These are phyloP conservation scores for Drosophila biarmipes DNA, from an alignment of 1,140 invertebrate species.

Conservation along the genomic window DNA sequence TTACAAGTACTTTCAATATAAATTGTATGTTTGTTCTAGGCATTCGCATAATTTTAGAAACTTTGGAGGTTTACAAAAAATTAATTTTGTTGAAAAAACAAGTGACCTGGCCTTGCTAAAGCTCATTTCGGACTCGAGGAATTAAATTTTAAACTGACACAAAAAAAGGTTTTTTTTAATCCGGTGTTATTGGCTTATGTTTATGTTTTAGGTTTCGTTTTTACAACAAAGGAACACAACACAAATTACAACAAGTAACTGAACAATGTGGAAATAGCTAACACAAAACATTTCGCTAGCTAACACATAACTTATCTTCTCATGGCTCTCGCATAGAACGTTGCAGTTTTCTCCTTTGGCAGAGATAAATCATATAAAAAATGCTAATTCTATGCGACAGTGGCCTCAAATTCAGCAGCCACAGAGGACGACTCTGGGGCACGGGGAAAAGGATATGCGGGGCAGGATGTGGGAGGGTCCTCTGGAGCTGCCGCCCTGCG, in stretches of 20 bases:
- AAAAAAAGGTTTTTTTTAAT: neutral
- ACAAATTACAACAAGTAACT: constrained; percentile 64
- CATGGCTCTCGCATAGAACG: constrained; percentile 38
- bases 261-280: constrained; percentile 59
- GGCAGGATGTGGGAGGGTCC: constrained; percentile 6
- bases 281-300: constrained; percentile 74
- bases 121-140: neutral
- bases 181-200: neutral
- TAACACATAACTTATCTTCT: constrained; percentile 73
- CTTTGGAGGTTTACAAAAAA: neutral
- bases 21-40: too few relatives aligned
- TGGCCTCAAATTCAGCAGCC: constrained; percentile 53
- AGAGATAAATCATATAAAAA: constrained; percentile 74
- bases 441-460: neutral
- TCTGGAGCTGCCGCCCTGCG: constrained; percentile 42
- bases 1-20: too few relatives aligned
- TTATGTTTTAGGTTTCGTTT: constrained; percentile 15
- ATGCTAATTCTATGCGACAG: constrained; percentile 77
- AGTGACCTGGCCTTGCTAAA: neutral
- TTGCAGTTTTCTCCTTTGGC: constrained; percentile 33
- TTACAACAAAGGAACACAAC: constrained; percentile 48
- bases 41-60: neutral
- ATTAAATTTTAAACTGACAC: neutral
- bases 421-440: constrained; percentile 15
- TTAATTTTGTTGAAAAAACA: neutral